phyloP scores from a whole-genome alignment of 2,797 vertebrate genomes.

The Todus mexicanus region DNA sequence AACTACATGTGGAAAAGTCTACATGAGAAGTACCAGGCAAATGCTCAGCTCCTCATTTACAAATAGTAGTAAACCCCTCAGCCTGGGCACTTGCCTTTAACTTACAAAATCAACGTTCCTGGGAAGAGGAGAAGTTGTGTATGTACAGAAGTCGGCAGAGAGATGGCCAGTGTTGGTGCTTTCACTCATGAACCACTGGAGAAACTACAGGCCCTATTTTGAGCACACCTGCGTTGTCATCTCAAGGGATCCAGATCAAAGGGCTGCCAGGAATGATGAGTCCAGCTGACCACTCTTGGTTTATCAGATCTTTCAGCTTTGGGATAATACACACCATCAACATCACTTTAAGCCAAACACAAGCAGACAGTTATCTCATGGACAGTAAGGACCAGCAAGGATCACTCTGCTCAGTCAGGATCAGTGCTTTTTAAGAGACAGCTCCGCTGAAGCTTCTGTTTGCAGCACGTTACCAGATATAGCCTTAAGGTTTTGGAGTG shows the following conservation, averaged over 20 bases:
- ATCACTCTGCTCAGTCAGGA: not conserved
- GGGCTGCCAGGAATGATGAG: not conserved
- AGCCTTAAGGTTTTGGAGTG: conserved; percentile 16
- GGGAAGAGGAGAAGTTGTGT: not conserved
- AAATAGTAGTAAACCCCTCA: not conserved
- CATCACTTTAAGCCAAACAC: not conserved
- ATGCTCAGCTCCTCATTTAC: not conserved
- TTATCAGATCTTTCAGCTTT: not conserved
- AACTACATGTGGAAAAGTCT: not conserved
- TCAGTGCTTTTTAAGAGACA: not conserved
- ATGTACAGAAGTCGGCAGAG: not conserved
- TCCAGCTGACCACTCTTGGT: not conserved
- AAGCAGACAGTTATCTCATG: not conserved
- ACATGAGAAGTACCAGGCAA: fast-evolving
- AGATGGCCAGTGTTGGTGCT: not conserved
- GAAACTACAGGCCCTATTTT: not conserved
- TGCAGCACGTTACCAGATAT: not conserved
- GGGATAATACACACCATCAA: not conserved
- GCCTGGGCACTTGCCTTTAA: not conserved
- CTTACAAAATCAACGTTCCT: not conserved
- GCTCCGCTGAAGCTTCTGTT: conserved; percentile 1
- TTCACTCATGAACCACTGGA: not conserved
- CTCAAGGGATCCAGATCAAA: not conserved
- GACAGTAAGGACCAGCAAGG: not conserved
- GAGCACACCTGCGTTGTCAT: not conserved